A percentile compares a stretch with the other conserved stretches of the same genome.
Conservation (phyloP, 2,888 invertebrate species). For the Brachycybe producta region DNA sequence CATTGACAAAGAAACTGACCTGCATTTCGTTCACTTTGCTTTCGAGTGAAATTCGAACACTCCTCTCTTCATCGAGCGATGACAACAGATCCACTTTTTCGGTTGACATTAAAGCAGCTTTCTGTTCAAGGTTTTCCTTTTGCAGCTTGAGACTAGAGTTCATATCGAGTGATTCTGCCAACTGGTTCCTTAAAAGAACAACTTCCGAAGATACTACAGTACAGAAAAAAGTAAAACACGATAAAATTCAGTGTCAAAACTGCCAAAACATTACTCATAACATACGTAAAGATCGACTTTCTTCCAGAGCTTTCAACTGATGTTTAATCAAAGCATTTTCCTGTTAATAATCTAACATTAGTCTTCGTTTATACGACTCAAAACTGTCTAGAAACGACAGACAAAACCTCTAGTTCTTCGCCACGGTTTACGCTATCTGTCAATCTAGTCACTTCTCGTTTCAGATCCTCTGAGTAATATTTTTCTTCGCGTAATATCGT, state of each 20-base stretch:
- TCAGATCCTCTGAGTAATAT: conserved; percentile 34
- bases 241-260: conserved; percentile 4
- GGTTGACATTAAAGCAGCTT: conserved; percentile 32
- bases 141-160: conserved; percentile 27
- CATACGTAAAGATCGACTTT: conserved; percentile 38
- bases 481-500: conserved; percentile 32
- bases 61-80: conserved; percentile 4
- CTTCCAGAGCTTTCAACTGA: conserved; percentile 39
- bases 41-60: neutral
- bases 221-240: conserved; percentile 15
- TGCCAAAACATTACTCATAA: conserved; percentile 17
- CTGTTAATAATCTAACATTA: conserved; percentile 5
- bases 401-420: conserved; percentile 22
- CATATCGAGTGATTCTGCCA: conserved; percentile 31
- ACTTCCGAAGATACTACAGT: conserved; percentile 35
- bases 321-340: conserved; percentile 23
- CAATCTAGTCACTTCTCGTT: conserved; percentile 33
- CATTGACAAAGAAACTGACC: too few relatives aligned
- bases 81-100: conserved; percentile 32
- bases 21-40: neutral
- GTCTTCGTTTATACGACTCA: conserved; percentile 1
- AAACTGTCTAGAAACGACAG: too few relatives aligned
- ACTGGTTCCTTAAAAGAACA: conserved; percentile 32
- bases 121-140: conserved; percentile 29
- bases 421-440: conserved; percentile 27